A percentile compares a stretch with the other conserved stretches of the same genome.
Conservation (phyloP, 2,113 vertebrate species). For the Prunella himalayana region DNA sequence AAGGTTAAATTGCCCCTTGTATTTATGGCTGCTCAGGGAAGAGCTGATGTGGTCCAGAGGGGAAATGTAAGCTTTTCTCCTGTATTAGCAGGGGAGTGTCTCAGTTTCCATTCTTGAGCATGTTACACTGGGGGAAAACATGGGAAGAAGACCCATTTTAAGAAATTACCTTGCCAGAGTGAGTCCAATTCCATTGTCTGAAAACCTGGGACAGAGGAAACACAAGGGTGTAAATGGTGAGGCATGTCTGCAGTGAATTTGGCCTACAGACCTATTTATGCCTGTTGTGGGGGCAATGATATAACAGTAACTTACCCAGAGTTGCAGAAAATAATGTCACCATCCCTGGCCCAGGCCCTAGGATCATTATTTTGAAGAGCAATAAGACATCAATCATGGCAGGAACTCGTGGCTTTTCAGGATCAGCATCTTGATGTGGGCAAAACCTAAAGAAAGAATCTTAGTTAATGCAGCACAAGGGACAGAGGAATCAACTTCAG, state of each 20-base stretch:
- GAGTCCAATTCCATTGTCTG: constrained; percentile 54
- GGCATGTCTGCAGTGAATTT: background rate
- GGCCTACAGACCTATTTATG: background rate
- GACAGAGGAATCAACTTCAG: background rate
- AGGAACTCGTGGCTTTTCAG: constrained; percentile 46
- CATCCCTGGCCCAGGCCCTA: constrained; percentile 34
- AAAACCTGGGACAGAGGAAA: constrained; percentile 19
- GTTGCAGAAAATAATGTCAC: constrained; percentile 54
- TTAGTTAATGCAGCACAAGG: background rate
- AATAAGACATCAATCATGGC: constrained; percentile 52
- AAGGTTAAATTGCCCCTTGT: background rate
- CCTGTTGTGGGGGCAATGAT: background rate
- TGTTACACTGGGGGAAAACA: background rate
- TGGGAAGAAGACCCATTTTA: background rate
- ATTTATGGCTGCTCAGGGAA: background rate
- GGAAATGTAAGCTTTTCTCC: background rate
- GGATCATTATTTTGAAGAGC: constrained; percentile 67
- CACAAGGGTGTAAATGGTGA: background rate
- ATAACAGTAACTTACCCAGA: constrained; percentile 46
- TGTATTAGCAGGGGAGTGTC: background rate
- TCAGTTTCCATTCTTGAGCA: background rate
- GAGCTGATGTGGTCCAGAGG: background rate
- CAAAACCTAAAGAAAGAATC: constrained; percentile 28
- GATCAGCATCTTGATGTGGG: constrained; percentile 64
- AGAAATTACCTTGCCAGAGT: constrained; percentile 45